Conservation (phyloP, 1,140 invertebrate genomes). For the Ips nitidus region DNA sequence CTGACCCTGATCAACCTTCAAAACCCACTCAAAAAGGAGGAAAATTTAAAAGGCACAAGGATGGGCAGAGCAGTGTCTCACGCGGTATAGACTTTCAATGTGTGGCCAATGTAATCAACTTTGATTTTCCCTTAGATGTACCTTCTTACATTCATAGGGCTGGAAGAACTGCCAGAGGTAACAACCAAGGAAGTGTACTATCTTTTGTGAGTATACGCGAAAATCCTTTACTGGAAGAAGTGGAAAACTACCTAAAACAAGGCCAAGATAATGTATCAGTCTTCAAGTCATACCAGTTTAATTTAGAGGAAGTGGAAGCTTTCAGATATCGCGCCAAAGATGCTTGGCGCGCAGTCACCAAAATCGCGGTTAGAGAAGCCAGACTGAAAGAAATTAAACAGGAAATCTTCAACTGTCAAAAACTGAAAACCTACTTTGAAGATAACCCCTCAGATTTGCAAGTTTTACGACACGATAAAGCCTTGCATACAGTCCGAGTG, state of each 20-base stretch:
- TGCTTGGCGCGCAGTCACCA: constrained; percentile 91
- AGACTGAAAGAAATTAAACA: constrained; percentile 94
- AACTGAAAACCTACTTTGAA: constrained; percentile 93
- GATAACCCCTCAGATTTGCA: constrained; percentile 91
- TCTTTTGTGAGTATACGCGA: constrained; percentile 91
- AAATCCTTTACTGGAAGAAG: constrained; percentile 69
- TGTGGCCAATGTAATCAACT: constrained; percentile 97
- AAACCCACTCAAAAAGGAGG: constrained; percentile 47
- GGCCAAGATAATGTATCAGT: constrained; percentile 58
- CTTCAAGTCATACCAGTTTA: constrained; percentile 83
- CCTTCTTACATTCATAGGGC: constrained; percentile 93
- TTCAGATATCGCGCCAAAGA: constrained; percentile 93
- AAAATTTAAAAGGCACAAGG: constrained; percentile 72
- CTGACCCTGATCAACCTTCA: constrained; percentile 47
- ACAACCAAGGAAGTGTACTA: constrained; percentile 90
- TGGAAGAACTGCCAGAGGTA: constrained; percentile 87
- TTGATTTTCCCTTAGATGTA: constrained; percentile 90
- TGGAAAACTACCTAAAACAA: constrained; percentile 73
- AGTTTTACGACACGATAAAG: constrained; percentile 89
- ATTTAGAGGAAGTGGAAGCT: constrained; percentile 92
- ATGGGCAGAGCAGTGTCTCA: constrained; percentile 92
- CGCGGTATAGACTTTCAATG: constrained; percentile 97
- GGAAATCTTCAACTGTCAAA: constrained; percentile 91
- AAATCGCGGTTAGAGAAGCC: constrained; percentile 88
- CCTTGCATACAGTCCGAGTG: constrained; percentile 80